Conservation (phyloP, 1,140 invertebrate genomes). For the Lysiphlebus fabarum region DNA sequence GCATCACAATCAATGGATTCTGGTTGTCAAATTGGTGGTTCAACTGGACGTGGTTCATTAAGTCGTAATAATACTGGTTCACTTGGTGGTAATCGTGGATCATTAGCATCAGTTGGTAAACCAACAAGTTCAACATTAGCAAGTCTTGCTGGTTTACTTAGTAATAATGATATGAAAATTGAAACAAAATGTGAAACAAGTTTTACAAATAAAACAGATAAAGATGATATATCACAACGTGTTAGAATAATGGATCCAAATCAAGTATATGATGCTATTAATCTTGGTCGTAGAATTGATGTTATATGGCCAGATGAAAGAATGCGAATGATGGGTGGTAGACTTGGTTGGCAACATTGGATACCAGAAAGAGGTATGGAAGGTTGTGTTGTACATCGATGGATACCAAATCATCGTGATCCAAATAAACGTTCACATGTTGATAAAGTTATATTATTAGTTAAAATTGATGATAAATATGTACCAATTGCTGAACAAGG, state of each 20-base stretch:
- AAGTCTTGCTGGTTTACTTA: constrained; percentile 72
- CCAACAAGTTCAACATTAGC: constrained; percentile 78
- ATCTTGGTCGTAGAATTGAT: constrained; percentile 82
- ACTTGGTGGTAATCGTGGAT: constrained; percentile 71
- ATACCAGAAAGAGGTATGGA: constrained; percentile 86
- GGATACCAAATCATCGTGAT: constrained; percentile 87
- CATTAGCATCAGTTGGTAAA: constrained; percentile 74
- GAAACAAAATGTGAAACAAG: constrained; percentile 52
- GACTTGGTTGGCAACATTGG: constrained; percentile 86
- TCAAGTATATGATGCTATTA: constrained; percentile 85
- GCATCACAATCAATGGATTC: constrained; percentile 60
- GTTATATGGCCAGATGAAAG: constrained; percentile 88
- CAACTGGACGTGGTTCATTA: constrained; percentile 54
- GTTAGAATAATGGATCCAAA: constrained; percentile 70
- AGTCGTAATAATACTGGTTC: constrained; percentile 52
- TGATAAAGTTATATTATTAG: constrained; percentile 84
- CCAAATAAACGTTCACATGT: constrained; percentile 81
- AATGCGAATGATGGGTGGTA: constrained; percentile 79
- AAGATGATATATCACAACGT: constrained; percentile 58
- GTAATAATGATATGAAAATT: constrained; percentile 49
- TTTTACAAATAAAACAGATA: constrained; percentile 51
- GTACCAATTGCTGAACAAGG: constrained; percentile 90
- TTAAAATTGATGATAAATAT: constrained; percentile 88
- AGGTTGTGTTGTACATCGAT: constrained; percentile 84
- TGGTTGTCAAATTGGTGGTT: constrained; percentile 50